A percentile compares a stretch with the other conserved stretches of the same genome.
Conservation (phyloP, 2,888 invertebrate species). For the Diarsia brunnea region DNA sequence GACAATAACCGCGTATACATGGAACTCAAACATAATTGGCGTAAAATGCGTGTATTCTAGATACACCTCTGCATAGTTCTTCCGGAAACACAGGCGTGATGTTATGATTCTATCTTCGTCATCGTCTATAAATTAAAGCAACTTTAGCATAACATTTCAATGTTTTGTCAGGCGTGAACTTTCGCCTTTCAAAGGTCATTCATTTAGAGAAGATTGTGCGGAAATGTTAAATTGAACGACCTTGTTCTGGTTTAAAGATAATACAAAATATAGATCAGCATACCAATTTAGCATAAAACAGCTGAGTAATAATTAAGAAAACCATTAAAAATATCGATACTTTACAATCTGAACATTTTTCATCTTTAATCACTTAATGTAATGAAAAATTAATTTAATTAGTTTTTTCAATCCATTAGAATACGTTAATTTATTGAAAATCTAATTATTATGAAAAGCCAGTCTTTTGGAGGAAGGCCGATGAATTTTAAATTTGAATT, state of each 20-base stretch:
- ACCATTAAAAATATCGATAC: conserved; percentile 41
- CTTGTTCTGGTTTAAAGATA: neutral
- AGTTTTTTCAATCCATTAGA: conserved; percentile 39
- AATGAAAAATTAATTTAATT: conserved; percentile 47
- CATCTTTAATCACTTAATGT: conserved; percentile 17
- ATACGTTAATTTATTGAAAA: conserved; percentile 22
- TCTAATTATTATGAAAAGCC: conserved; percentile 21
- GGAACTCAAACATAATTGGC: neutral
- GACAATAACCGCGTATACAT: neutral
- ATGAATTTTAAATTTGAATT: conserved; percentile 14
- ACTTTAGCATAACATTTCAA: neutral
- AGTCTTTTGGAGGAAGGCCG: conserved; percentile 1
- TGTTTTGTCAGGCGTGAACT: neutral
- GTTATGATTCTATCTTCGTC: neutral
- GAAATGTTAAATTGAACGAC: neutral
- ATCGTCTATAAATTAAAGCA: neutral
- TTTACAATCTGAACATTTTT: conserved; percentile 15
- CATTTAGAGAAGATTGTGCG: neutral
- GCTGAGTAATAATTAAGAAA: conserved; percentile 31
- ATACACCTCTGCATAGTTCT: neutral
- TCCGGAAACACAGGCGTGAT: neutral
- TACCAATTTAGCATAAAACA: conserved; percentile 3
- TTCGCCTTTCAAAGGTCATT: neutral
- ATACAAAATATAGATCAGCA: neutral
- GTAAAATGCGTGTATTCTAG: neutral